Conservation (phyloP, 2,797 vertebrate species). For the Myotis findleyi region DNA sequence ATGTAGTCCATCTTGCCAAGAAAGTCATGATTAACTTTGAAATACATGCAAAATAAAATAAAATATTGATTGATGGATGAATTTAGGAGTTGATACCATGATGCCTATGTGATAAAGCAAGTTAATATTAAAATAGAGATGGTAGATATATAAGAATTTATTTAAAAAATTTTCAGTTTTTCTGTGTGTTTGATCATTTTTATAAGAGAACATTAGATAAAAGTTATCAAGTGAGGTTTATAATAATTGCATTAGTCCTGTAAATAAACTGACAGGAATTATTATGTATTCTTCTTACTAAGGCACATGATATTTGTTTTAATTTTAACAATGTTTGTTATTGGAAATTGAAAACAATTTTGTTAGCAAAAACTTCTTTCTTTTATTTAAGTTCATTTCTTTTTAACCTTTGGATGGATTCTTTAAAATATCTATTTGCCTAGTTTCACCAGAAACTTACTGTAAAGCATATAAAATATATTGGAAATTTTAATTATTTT, state of each 20-base stretch:
- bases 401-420: neutral
- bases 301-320: neutral
- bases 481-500: neutral
- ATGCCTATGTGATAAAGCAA: neutral
- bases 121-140: neutral
- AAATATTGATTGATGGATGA: neutral
- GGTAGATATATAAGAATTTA: neutral
- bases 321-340: neutral
- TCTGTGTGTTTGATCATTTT: neutral
- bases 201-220: slow-evolving; percentile 22
- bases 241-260: neutral
- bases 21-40: neutral
- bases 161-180: neutral
- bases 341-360: neutral
- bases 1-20: neutral
- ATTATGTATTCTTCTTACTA: neutral
- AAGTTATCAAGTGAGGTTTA: neutral
- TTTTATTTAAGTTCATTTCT: neutral
- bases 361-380: neutral
- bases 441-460: neutral
- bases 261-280: neutral
- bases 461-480: neutral
- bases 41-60: neutral
- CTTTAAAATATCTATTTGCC: neutral
- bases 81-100: neutral